These are phyloP conservation scores for Chaetodon trifasciatus DNA, from an alignment of 2,797 vertebrate genomes.

Conservation along the genomic window DNA sequence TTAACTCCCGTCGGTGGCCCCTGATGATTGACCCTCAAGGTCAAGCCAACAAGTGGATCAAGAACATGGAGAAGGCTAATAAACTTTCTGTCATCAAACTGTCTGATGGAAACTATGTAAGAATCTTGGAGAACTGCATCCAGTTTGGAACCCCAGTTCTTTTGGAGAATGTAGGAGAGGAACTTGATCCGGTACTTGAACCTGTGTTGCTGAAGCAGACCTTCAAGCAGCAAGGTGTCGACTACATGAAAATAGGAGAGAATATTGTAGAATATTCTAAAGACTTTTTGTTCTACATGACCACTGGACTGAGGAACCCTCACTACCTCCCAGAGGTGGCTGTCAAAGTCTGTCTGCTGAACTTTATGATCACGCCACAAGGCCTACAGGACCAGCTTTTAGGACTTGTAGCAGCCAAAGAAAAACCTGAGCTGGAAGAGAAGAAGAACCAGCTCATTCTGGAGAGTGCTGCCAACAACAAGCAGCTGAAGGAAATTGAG, in stretches of 20 bases:
- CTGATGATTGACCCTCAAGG: slow-evolving; percentile 97
- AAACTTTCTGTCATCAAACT: slow-evolving; percentile 92
- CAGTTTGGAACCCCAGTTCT: slow-evolving; percentile 93
- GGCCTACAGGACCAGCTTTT: slow-evolving; percentile 96
- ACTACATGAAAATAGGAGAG: slow-evolving; percentile 94
- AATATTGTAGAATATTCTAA: slow-evolving; percentile 92
- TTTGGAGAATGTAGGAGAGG: slow-evolving; percentile 93
- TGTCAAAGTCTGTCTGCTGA: slow-evolving; percentile 95
- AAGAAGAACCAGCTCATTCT: slow-evolving; percentile 95
- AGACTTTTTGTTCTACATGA: slow-evolving; percentile 94
- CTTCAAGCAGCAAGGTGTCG: slow-evolving; percentile 94
- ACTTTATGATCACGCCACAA: slow-evolving; percentile 97
- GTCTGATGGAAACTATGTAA: slow-evolving; percentile 90
- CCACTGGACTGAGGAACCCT: slow-evolving; percentile 94
- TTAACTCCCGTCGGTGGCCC: slow-evolving; percentile 93
- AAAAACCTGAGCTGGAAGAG: slow-evolving; percentile 94
- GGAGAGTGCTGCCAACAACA: slow-evolving; percentile 92
- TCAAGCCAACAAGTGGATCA: slow-evolving; percentile 97
- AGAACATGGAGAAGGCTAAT: slow-evolving; percentile 94
- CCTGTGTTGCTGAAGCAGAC: slow-evolving; percentile 93
- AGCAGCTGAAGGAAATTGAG: slow-evolving; percentile 94
- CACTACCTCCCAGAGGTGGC: slow-evolving; percentile 96
- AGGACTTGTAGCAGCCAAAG: slow-evolving; percentile 93
- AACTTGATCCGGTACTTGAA: slow-evolving; percentile 93
- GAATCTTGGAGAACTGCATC: slow-evolving; percentile 90